Evolutionary conservation across 1,140 invertebrate species (phyloP).

Genomic region (Drosophila bocki): DNA sequence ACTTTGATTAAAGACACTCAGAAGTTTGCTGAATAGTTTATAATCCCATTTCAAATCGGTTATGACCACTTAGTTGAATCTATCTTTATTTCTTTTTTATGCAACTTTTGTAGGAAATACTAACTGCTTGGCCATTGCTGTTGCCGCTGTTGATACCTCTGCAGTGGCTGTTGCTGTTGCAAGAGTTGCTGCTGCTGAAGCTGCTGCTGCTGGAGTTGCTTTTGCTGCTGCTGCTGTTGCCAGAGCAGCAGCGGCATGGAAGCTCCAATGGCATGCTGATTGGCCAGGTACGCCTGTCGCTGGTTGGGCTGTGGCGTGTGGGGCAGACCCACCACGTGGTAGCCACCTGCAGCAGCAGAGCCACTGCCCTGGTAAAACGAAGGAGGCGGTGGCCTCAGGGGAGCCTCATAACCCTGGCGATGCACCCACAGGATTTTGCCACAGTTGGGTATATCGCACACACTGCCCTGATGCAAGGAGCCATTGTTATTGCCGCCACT

Average conservation of each 20-base stretch:
- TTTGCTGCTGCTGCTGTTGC: conserved; percentile 51
- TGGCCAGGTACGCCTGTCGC: conserved; percentile 73
- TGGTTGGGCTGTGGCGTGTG: conserved; percentile 71
- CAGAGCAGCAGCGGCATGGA: conserved; percentile 75
- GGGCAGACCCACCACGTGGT: conserved; percentile 74
- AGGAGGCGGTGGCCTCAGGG: conserved; percentile 46
- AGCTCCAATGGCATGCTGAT: conserved; percentile 74
- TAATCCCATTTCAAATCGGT: no score
- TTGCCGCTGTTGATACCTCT: conserved; percentile 32
- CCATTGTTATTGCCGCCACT: conserved; percentile 47
- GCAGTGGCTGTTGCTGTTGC: conserved; percentile 19
- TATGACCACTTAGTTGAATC: background rate
- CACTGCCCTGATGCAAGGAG: conserved; percentile 44
- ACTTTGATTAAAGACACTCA: no score
- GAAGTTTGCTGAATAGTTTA: no score
- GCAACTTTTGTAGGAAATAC: conserved; percentile 25
- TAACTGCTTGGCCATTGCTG: conserved; percentile 62
- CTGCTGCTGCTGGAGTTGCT: conserved; percentile 26
- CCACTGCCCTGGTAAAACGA: conserved; percentile 8
- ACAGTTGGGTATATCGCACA: conserved; percentile 78
- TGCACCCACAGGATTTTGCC: conserved; percentile 80
- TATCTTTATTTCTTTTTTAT: background rate
- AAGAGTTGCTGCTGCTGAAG: conserved; percentile 22
- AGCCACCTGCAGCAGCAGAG: conserved; percentile 43
- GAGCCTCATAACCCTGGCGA: conserved; percentile 44